Percentiles rank a stretch among this genome's conserved stretches.
Evolutionary conservation across 2,113 vertebrate species (phyloP).

Genomic region (Sapayoa aenigma): DNA sequence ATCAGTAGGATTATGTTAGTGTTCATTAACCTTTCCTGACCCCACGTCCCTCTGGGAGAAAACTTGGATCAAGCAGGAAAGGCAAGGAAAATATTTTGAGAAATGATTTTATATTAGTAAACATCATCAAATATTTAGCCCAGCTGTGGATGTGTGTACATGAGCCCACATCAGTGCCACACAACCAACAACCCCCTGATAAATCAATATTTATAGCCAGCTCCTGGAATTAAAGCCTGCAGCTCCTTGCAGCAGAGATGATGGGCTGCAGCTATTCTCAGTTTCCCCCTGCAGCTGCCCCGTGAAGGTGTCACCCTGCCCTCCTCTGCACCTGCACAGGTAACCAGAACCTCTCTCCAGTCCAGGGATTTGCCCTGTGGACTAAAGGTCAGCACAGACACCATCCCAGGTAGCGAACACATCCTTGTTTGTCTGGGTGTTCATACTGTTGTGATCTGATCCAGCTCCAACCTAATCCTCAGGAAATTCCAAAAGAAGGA

Average conservation of each 20-base stretch:
- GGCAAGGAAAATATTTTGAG: neutral
- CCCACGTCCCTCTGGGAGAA: neutral
- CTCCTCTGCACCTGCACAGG: slow-evolving; percentile 11
- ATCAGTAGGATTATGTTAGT: neutral
- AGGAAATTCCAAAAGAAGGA: neutral
- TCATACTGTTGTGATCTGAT: neutral
- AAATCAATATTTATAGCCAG: neutral
- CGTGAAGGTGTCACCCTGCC: neutral
- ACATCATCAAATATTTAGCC: neutral
- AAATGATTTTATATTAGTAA: neutral
- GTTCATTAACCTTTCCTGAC: neutral
- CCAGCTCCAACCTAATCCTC: neutral
- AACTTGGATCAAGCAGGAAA: neutral
- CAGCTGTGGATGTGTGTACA: neutral
- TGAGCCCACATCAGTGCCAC: neutral
- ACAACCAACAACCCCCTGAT: neutral
- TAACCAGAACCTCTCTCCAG: neutral
- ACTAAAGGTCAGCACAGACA: slow-evolving; percentile 32
- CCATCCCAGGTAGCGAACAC: neutral
- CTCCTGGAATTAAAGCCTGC: neutral
- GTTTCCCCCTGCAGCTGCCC: neutral
- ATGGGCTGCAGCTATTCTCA: neutral
- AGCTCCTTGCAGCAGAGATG: neutral
- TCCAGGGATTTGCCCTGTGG: slow-evolving; percentile 44
- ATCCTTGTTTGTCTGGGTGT: neutral